Evolutionary conservation across 2,888 invertebrate species (phyloP).

Genomic region (Leptopilina drosophilae): DNA sequence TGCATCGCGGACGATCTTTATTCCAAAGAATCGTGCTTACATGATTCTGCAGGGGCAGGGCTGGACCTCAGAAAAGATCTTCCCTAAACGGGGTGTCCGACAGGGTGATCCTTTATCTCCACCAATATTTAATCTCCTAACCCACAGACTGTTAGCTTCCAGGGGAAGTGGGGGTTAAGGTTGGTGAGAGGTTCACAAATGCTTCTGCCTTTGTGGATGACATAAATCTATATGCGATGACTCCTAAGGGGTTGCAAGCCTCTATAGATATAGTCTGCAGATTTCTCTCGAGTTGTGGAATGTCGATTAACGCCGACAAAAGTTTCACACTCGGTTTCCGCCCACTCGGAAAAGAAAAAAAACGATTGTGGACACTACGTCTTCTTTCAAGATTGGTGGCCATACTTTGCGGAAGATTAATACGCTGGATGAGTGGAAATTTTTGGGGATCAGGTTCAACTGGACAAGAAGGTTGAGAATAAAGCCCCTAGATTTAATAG

Average conservation of each 20-base stretch:
- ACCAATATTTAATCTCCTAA: conserved; percentile 44
- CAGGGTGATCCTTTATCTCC: conserved; percentile 48
- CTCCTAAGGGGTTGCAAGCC: no score
- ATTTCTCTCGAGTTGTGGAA: no score
- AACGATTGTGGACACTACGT: background rate
- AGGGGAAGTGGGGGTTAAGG: no score
- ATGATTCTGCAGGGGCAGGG: conserved; percentile 39
- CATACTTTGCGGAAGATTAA: background rate
- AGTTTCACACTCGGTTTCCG: no score
- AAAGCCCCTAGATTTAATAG: background rate
- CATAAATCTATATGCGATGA: no score
- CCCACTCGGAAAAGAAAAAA: no score
- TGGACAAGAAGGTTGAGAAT: background rate
- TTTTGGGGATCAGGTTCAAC: background rate
- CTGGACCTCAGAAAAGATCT: conserved; percentile 42
- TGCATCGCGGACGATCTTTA: no score
- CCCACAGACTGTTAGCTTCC: conserved; percentile 41
- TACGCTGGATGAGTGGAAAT: background rate
- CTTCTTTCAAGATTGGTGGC: background rate
- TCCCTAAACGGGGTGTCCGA: conserved; percentile 41
- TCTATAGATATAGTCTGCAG: no score
- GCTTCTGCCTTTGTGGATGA: no score
- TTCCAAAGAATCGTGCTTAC: background rate
- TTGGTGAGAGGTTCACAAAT: no score
- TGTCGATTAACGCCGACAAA: no score